Evolutionary conservation across 2,888 invertebrate species (phyloP).

Genomic region (Allophyes oxyacanthae): DNA sequence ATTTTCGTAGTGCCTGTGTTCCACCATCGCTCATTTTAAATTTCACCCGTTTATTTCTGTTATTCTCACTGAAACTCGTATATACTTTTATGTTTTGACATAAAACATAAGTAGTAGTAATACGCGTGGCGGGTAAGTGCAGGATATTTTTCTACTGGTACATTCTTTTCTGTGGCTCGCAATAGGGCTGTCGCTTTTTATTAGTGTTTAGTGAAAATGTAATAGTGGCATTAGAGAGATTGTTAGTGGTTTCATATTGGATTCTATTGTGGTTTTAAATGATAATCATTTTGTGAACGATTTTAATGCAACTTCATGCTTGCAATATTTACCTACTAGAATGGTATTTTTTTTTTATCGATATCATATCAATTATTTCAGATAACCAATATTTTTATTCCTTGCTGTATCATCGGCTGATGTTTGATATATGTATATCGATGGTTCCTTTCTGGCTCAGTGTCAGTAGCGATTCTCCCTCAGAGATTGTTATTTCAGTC

Average conservation of each 20-base stretch:
- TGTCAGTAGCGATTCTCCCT: not conserved
- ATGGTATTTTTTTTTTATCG: no score
- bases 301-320: slow-evolving; percentile 3
- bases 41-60: slow-evolving; percentile 55
- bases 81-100: slow-evolving; percentile 59
- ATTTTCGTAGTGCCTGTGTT: slow-evolving; percentile 14
- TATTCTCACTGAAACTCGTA: slow-evolving; percentile 52
- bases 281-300: slow-evolving; percentile 7
- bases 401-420: no score
- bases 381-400: no score
- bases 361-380: no score
- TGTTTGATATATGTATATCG: no score
- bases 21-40: slow-evolving; percentile 48
- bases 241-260: slow-evolving; percentile 17
- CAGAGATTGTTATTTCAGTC: slow-evolving; percentile 46
- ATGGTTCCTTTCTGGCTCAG: no score
- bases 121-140: slow-evolving; percentile 53
- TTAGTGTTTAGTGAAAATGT: slow-evolving; percentile 39
- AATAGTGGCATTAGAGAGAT: slow-evolving; percentile 18
- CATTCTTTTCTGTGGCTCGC: slow-evolving; percentile 33
- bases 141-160: slow-evolving; percentile 52
- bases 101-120: slow-evolving; percentile 60
- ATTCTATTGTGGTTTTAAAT: slow-evolving; percentile 18
- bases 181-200: slow-evolving; percentile 45
- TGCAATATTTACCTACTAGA: no score